A percentile compares a stretch with the other conserved stretches of the same genome.
Evolutionary conservation across 2,113 vertebrate genomes (phyloP).

Genomic region (Pangasianodon gigas): DNA sequence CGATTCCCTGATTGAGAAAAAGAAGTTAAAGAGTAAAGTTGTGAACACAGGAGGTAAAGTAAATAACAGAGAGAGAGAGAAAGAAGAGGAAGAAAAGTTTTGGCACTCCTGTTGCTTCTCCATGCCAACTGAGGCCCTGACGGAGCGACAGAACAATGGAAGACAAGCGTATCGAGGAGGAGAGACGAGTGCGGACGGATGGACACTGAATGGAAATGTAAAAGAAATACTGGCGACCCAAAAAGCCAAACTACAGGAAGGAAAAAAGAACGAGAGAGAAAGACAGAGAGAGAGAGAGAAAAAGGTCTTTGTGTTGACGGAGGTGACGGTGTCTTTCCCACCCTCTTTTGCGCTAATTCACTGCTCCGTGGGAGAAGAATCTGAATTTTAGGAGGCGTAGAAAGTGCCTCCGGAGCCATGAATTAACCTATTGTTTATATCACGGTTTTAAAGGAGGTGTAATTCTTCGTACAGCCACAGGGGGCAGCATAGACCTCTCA

Average conservation of each 20-base stretch:
- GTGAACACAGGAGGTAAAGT: constrained; percentile 20
- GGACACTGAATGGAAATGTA: constrained; percentile 19
- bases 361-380: neutral
- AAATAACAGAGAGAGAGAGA: neutral
- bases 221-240: neutral
- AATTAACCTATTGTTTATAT: constrained; percentile 11
- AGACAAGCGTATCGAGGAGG: neutral
- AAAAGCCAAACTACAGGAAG: neutral
- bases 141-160: constrained; percentile 22
- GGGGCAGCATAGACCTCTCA: neutral
- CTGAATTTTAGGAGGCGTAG: neutral
- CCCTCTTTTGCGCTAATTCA: neutral
- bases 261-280: neutral
- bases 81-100: constrained; percentile 20
- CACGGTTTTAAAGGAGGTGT: neutral
- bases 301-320: neutral
- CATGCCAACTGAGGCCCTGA: constrained; percentile 44
- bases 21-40: neutral
- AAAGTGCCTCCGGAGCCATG: neutral
- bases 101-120: constrained; percentile 14
- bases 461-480: neutral
- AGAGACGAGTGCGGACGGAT: constrained; percentile 15
- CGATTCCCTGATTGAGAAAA: neutral
- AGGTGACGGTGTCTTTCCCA: constrained; percentile 17
- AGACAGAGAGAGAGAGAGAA: constrained; percentile 5